Evolutionary conservation across 2,113 vertebrate species (phyloP), one percentile per base, ranked within the genome.

Genomic region (Gymnorhina tibicen): DNA sequence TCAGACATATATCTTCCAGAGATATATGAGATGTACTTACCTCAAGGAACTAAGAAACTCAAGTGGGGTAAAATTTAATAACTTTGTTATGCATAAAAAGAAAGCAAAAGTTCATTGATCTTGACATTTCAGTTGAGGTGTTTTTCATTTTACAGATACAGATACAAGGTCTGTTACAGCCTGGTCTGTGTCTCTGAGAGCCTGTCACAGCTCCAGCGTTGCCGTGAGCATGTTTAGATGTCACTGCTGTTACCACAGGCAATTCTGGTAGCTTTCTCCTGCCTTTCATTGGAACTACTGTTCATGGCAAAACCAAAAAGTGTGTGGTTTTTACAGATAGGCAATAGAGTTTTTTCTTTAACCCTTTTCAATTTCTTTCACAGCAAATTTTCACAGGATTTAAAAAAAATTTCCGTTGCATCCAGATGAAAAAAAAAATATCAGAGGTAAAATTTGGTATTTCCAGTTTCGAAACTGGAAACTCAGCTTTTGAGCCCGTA

Each of bases 381-480:
- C 20, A 26, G 16, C 22, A 77, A 11, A 50, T 69, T 69, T 78
- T 78, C 41, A 62, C 19, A 37, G 46, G 9, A 8, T 6, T 6
- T 11, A 16, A 0, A 8, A 16, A 75, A 75, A 75, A 47, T 5
- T 27, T 16, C 3, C 3, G 14, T 44, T 63, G 39, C 33, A 23
- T 55, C 66, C 42, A 55, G 16, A 70, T 32, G 1, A 39, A 60
- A 78, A 63, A 73, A 35, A 32, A 37, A n/a, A n/a, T n/a, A 46
- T 0, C 13, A 7, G 9, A 21, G 35, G 7, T 64, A 42, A 88
- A 75, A 86, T 83, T 76, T 80, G 46, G 32, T 73, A 37, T 81
- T 94, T 94, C 59, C n/a, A 49, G 72, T 88, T 88, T 88, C 49
- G 46, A 60, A 77, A 94, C 63, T 86, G 55, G 68, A 77, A 94